phyloP scores from a whole-genome alignment of 1,140 invertebrate genomes.

The Rhynchophorus ferrugineus region DNA sequence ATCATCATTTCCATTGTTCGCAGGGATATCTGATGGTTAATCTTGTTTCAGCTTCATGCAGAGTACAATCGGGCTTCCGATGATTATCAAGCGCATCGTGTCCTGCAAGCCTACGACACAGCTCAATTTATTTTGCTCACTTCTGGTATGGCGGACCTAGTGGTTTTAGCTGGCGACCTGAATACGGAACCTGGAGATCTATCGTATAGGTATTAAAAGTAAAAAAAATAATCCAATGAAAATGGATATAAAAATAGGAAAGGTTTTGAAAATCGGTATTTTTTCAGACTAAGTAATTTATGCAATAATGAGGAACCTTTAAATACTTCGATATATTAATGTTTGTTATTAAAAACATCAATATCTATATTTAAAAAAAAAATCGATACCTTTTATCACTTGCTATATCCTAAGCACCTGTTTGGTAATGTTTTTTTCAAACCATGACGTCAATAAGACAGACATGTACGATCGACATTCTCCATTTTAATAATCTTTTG shows the following conservation, averaged over 20 bases:
- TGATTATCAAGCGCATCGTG: constrained; percentile 82
- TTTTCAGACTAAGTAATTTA: not conserved
- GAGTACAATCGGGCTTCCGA: constrained; percentile 81
- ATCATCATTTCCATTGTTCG: constrained; percentile 1
- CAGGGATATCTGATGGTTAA: constrained; percentile 1
- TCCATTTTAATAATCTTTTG: too few species aligned
- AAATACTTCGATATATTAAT: too few species aligned
- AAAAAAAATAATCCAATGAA: too few species aligned
- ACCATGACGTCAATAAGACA: too few species aligned
- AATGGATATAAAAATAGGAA: not conserved
- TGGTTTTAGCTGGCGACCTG: constrained; percentile 85
- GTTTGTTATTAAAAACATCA: too few species aligned
- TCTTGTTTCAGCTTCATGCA: constrained; percentile 73
- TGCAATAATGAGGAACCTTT: too few species aligned
- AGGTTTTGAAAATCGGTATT: constrained; percentile 2
- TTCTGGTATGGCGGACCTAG: constrained; percentile 65
- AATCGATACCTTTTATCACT: too few species aligned
- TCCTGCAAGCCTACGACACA: constrained; percentile 88
- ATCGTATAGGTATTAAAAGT: constrained; percentile 57
- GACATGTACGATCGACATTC: too few species aligned
- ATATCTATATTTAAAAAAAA: too few species aligned
- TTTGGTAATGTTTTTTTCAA: too few species aligned
- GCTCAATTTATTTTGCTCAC: constrained; percentile 88
- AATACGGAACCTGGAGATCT: constrained; percentile 84
- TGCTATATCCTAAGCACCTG: too few species aligned